Evolutionary conservation across 2,888 invertebrate genomes (phyloP), one percentile per base, ranked within the genome.

Genomic region (Gandaritis pyraliata): DNA sequence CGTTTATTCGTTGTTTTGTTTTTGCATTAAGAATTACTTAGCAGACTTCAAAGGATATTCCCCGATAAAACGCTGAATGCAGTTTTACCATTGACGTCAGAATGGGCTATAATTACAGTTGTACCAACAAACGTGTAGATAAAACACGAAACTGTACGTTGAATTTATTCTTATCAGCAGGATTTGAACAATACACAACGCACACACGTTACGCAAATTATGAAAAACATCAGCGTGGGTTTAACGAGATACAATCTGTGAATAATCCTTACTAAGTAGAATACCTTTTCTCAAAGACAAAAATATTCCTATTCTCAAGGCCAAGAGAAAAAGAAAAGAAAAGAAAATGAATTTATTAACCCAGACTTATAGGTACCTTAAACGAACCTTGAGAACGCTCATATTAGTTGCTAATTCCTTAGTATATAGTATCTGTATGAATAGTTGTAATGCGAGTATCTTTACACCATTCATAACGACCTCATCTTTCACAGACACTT

Each of bases 91-190:
- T 69, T 80, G 73, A 81, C 80, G 78, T 81, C 81, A 82, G 50
- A 43, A 57, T 38, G 47, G 38, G 50, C 55, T 73, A 69, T 72
- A 74, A 78, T 76, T 72, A 74, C 72, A 78, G 74, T 71, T 69
- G 48, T 33, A 65, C 68, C 70, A 69, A 76, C 76, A 83, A 83
- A 82, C 52, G 30, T 52, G 41, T 36, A 16, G 33, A 11, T 83
- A 82, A 78, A 82, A 74, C 82, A 80, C 67, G 78, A 83, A 71
- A 68, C 65, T 61, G 65, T 54, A 62, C 68, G 71, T 69, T 58
- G 23, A 48, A 15, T 43, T 47, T 66, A 71, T 72, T 43, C 70
- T 80, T 73, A 82, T 80, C 80, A 58, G 58, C 48, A 55, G 60
- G 70, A 76, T 76, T 50, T 70, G 68, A 70, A 70, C 50, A 65